Evolutionary conservation across 2,797 vertebrate genomes (phyloP), one percentile per base, ranked within the genome.

Genomic region (Limnodromus scolopaceus): DNA sequence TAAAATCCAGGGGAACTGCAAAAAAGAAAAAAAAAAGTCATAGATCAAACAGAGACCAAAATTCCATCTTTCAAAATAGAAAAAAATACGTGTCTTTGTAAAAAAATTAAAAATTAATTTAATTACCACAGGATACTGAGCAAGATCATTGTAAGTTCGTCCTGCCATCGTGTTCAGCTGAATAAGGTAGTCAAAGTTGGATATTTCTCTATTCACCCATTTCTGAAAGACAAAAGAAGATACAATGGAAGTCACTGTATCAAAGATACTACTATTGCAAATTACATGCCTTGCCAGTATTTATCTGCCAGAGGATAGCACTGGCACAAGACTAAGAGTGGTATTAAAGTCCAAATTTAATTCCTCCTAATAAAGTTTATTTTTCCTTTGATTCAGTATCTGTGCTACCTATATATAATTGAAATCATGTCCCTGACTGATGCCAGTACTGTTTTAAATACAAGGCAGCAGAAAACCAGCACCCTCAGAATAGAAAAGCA

Each of bases 131-230:
- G 99, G 99, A 97, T 99, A 99, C 94, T 99, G 99, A 51, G 99
- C 98, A 94, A 99, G 98, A 96, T 99, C 98, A 91, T 99, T 99
- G 97, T 99, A 99, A 25, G 99, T 99, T 87, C 99, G 98, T 95
- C 99, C 99, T 69, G 99, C 99, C 57, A 99, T 99, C 32, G 99
- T 99, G 98, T 99, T 99, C 84, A 99, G 98, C 84, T 99, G 99
- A 98, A 99, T 99, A 98, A 99, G 98, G 96, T 99, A 99, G 97
- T 99, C 99, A 76, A 99, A 99, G 97, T 99, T 99, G 90, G 99
- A 99, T 97, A 99, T 99, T 93, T 99, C 99, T 91, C 99, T 98
- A 96, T 99, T 99, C 87, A 99, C 99, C 99, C 99, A 99, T 99
- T 99, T 99, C 99, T 99, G 97, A 68, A 96, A 36, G 51, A 88